Evolutionary conservation across 2,797 vertebrate genomes (phyloP).

Genomic region (Podarcis siculus): DNA sequence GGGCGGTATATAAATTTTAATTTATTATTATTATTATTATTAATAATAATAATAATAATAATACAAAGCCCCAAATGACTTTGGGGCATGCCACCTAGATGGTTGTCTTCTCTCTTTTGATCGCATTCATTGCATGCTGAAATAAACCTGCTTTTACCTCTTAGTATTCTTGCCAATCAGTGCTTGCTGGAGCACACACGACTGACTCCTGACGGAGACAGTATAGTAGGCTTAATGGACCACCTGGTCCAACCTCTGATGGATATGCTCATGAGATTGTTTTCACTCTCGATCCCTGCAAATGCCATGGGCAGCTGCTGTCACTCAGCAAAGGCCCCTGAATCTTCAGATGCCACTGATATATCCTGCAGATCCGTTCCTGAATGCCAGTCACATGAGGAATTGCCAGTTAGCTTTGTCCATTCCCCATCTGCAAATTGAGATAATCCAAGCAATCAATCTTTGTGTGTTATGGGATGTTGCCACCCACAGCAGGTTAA

Average conservation of each 20-base stretch:
- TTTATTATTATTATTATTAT: too few species aligned
- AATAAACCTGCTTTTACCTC: neutral
- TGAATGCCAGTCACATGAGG: neutral
- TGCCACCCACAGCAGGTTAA: neutral
- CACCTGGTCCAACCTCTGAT: too few species aligned
- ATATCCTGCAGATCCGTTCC: conserved; percentile 8
- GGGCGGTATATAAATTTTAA: too few species aligned
- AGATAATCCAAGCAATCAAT: conserved; percentile 20
- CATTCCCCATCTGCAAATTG: conserved; percentile 15
- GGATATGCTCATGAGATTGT: neutral
- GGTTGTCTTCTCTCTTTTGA: neutral
- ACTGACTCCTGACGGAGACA: neutral
- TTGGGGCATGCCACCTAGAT: too few species aligned
- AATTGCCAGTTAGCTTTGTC: conserved; percentile 39
- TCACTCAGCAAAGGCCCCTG: neutral
- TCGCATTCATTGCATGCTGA: neutral
- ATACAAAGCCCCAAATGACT: too few species aligned
- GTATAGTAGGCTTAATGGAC: too few species aligned
- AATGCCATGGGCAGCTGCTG: fast-evolving
- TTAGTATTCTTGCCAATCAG: neutral
- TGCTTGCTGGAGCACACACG: neutral
- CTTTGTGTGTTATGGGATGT: neutral
- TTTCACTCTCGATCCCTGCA: neutral
- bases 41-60: too few species aligned
- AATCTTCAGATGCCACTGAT: conserved; percentile 4